phyloP scores from a whole-genome alignment of 2,888 invertebrate species.

The Autographa gamma region DNA sequence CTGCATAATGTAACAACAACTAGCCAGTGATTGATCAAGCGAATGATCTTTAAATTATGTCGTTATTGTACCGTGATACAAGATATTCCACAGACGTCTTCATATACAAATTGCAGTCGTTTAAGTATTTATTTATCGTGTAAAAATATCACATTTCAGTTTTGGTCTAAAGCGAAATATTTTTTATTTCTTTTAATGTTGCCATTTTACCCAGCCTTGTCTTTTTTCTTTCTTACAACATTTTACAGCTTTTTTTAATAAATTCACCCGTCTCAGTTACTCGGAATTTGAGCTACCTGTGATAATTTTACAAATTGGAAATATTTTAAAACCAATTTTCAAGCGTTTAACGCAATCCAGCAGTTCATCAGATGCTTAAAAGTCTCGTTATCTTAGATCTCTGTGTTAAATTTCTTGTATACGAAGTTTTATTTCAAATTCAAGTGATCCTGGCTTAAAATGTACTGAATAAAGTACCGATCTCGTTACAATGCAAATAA shows the following conservation, averaged over 20 bases:
- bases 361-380: no score
- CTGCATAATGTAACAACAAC: slow-evolving; percentile 34
- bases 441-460: slow-evolving; percentile 26
- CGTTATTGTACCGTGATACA: not conserved
- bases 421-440: not conserved
- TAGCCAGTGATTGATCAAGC: slow-evolving; percentile 35
- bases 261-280: not conserved
- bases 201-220: not conserved
- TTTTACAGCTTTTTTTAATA: not conserved
- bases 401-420: slow-evolving; percentile 27
- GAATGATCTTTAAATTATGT: not conserved
- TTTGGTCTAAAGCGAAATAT: no score
- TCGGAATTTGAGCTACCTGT: no score
- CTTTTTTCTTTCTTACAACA: not conserved
- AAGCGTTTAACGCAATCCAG: not conserved
- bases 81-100: not conserved
- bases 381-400: slow-evolving; percentile 28
- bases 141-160: no score
- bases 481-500: slow-evolving; percentile 45
- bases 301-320: no score
- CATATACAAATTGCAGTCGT: not conserved
- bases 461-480: slow-evolving; percentile 36
- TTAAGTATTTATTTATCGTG: not conserved
- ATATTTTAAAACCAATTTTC: no score
- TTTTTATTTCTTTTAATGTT: no score